Evolutionary conservation across 2,888 invertebrate species (phyloP).

Genomic region (Strigamia crassipes): DNA sequence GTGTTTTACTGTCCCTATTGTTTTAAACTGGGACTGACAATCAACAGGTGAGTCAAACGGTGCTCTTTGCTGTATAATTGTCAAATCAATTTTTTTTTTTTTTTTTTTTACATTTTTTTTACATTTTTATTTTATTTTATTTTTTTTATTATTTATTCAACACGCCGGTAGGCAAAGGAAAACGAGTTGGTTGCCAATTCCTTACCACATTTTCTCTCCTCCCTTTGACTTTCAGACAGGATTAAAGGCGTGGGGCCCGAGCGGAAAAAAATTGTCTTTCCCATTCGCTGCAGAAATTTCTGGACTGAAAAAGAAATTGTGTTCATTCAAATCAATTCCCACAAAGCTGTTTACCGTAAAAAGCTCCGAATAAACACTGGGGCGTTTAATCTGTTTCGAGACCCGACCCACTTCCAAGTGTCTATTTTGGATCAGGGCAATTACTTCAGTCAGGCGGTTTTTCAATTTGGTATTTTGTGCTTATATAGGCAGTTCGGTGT

Average conservation of each 20-base stretch:
- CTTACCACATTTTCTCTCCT: slow-evolving; percentile 58
- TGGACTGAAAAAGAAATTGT: slow-evolving; percentile 54
- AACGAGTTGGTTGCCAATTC: background rate
- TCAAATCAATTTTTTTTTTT: background rate
- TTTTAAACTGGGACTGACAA: no score
- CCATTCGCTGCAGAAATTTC: slow-evolving; percentile 59
- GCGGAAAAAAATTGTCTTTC: slow-evolving; percentile 61
- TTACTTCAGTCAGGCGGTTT: no score
- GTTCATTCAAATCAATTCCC: background rate
- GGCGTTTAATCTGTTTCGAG: no score
- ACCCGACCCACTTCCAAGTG: no score
- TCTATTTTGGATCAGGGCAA: no score
- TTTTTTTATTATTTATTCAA: no score
- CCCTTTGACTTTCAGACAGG: slow-evolving; percentile 60
- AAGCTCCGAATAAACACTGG: no score
- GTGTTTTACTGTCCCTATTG: no score
- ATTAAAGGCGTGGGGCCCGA: slow-evolving; percentile 60
- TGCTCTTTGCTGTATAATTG: background rate
- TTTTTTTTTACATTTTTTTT: background rate
- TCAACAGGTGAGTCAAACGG: background rate
- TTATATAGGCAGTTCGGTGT: no score
- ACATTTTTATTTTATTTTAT: no score
- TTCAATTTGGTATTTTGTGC: no score
- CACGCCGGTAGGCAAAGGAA: background rate
- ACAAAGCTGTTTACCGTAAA: background rate